These are phyloP conservation scores for Limnephilus lunatus DNA, from an alignment of 2,888 invertebrate species.

Conservation along the genomic window DNA sequence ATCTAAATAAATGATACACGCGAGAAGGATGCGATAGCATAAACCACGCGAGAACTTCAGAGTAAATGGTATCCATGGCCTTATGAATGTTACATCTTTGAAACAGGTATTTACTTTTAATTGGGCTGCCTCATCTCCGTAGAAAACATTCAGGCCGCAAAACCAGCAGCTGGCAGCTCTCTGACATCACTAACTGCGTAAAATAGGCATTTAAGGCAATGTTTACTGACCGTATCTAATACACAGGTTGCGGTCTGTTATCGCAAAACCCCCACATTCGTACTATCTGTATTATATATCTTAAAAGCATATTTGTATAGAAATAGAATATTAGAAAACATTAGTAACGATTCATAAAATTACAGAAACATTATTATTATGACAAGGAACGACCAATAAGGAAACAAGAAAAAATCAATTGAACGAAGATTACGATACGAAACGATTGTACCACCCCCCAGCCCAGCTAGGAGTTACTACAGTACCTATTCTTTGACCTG, in stretches of 20 bases:
- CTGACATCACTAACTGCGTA: neutral
- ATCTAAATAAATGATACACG: neutral
- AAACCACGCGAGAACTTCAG: slow-evolving; percentile 16
- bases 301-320: neutral
- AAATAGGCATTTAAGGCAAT: neutral
- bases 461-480: no score
- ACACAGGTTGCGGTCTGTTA: slow-evolving; percentile 2
- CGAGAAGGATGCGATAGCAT: slow-evolving; percentile 29
- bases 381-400: neutral
- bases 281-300: neutral
- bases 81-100: neutral
- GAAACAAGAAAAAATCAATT: neutral
- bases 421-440: neutral
- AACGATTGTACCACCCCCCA: no score
- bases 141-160: neutral
- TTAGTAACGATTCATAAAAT: neutral
- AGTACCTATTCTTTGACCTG: no score
- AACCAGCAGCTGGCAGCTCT: neutral
- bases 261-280: slow-evolving; percentile 2
- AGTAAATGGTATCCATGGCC: neutral
- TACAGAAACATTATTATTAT: neutral
- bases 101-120: neutral
- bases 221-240: neutral
- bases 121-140: neutral
- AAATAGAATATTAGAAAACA: neutral